Percentiles rank a stretch among this genome's conserved stretches.
These are phyloP conservation scores for Nomada hirtipes DNA, from an alignment of 2,888 invertebrate genomes.

Conservation along the genomic window DNA sequence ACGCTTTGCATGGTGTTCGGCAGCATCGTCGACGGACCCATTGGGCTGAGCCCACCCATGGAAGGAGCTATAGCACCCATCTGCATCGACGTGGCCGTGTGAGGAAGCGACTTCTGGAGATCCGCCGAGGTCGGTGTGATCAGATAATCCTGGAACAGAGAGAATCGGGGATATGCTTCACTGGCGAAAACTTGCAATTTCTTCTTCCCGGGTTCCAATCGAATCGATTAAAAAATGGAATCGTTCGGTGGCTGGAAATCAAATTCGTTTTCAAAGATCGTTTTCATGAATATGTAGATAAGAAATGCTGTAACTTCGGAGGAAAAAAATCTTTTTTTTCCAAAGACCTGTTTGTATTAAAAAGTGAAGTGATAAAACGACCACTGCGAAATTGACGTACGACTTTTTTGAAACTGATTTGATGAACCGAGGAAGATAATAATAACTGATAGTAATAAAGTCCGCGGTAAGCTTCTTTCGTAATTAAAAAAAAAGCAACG, in stretches of 20 bases:
- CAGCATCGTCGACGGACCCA: slow-evolving; percentile 82
- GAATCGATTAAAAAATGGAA: neutral
- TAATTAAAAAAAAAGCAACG: neutral
- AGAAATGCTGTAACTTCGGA: no score
- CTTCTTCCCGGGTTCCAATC: neutral
- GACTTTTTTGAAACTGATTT: neutral
- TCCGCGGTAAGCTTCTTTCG: no score
- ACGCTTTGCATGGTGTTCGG: slow-evolving; percentile 82
- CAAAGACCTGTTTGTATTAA: no score
- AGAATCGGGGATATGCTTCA: neutral
- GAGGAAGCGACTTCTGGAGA: slow-evolving; percentile 82
- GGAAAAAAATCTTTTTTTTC: no score
- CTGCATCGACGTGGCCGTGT: slow-evolving; percentile 83
- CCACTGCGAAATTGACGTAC: neutral
- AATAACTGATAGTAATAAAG: no score
- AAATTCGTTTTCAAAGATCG: no score
- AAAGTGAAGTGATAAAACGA: no score
- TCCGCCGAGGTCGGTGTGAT: slow-evolving; percentile 82
- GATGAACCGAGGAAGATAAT: neutral
- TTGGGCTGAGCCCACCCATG: slow-evolving; percentile 82
- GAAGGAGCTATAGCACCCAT: slow-evolving; percentile 83
- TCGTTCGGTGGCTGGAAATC: no score
- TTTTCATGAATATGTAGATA: no score
- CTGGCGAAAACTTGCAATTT: no score
- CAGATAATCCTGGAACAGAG: slow-evolving; percentile 79